A percentile compares a stretch with the other conserved stretches of the same genome.
These are phyloP conservation scores for Battus philenor DNA, from an alignment of 1,140 invertebrate genomes.

Conservation along the genomic window DNA sequence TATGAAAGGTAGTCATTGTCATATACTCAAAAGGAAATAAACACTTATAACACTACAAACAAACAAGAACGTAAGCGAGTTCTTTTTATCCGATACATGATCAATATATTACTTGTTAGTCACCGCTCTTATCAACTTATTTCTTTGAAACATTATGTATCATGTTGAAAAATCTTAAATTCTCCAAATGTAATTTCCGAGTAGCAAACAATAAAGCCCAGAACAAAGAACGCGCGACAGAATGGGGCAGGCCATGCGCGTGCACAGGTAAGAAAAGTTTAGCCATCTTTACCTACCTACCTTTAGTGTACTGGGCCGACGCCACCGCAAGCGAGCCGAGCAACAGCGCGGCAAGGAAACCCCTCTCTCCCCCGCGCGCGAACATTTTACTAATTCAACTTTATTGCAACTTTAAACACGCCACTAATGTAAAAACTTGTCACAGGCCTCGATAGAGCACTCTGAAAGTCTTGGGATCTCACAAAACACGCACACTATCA, in stretches of 20 bases:
- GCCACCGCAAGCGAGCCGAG: conserved; percentile 51
- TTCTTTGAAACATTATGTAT: no score
- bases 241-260: conserved; percentile 32
- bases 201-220: conserved; percentile 45
- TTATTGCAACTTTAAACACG: conserved; percentile 54
- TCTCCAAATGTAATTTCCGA: conserved; percentile 19
- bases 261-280: conserved; percentile 54
- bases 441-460: conserved; percentile 51
- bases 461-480: conserved; percentile 57
- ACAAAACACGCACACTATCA: conserved; percentile 71
- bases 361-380: conserved; percentile 47
- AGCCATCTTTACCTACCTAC: conserved; percentile 44
- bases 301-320: conserved; percentile 67
- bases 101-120: no score
- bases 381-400: conserved; percentile 53
- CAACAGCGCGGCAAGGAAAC: conserved; percentile 48
- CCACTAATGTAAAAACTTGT: conserved; percentile 66
- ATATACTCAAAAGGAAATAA: no score
- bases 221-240: conserved; percentile 48
- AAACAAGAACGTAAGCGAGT: conserved; percentile 1
- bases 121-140: no score
- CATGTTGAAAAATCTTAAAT: not conserved
- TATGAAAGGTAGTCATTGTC: no score
- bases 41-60: conserved; percentile 3
- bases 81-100: no score